phyloP scores from a whole-genome alignment of 2,888 invertebrate genomes.

The Chesias legatella region DNA sequence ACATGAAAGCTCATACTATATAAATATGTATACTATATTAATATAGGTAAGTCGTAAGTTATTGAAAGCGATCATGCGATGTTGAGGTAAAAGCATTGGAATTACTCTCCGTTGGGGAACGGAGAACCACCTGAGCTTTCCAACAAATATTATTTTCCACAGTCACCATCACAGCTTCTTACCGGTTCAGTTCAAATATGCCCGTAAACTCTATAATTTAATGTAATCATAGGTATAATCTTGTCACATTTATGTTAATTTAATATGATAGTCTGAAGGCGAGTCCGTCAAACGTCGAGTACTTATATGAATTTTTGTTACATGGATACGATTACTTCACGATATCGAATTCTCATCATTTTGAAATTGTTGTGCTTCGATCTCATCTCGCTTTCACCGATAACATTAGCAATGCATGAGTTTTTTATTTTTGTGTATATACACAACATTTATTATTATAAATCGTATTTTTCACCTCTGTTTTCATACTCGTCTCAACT shows the following conservation, averaged over 20 bases:
- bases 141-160: conserved; percentile 18
- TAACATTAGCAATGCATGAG: too few relatives aligned
- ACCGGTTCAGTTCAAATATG: conserved; percentile 22
- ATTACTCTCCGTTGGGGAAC: conserved; percentile 17
- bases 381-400: background rate
- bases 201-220: conserved; percentile 25
- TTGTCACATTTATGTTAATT: conserved; percentile 30
- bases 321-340: background rate
- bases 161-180: conserved; percentile 16
- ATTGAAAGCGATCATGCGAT: conserved; percentile 18
- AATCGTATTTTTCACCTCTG: background rate
- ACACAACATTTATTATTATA: too few relatives aligned
- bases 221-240: conserved; percentile 20
- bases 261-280: conserved; percentile 22
- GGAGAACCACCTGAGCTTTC: conserved; percentile 25
- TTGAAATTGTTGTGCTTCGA: background rate
- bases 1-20: conserved; percentile 9
- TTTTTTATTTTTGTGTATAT: too few relatives aligned
- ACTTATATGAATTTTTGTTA: conserved; percentile 1
- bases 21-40: background rate
- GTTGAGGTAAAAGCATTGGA: conserved; percentile 25
- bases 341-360: background rate
- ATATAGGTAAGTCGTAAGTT: conserved; percentile 4
- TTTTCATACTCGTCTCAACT: conserved; percentile 8
- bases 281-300: conserved; percentile 17